Evolutionary conservation across 2,113 vertebrate genomes (phyloP).

Genomic region (Speoplatyrhinus poulsoni): DNA sequence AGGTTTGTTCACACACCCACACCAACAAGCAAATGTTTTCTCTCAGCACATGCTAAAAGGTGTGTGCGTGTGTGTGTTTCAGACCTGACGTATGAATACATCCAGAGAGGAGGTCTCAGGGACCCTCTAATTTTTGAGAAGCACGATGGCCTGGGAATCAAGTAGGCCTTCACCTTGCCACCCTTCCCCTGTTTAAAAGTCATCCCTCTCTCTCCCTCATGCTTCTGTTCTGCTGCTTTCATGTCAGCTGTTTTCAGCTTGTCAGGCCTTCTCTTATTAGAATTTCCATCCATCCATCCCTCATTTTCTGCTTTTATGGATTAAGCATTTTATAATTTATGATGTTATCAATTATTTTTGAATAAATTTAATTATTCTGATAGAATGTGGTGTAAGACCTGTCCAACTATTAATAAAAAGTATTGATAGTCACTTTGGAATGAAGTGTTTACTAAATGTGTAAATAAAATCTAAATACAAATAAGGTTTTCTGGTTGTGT

Average conservation of each 20-base stretch:
- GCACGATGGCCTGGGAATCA: constrained; percentile 89
- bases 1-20: constrained; percentile 68
- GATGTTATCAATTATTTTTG: no score
- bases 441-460: no score
- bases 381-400: neutral
- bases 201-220: neutral
- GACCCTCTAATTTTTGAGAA: constrained; percentile 91
- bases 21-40: neutral
- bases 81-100: constrained; percentile 92
- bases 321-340: neutral
- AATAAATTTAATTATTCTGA: no score
- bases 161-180: constrained; percentile 74
- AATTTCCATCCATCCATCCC: no score
- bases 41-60: neutral
- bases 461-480: neutral
- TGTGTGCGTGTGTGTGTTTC: constrained; percentile 9
- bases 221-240: no score
- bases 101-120: constrained; percentile 90
- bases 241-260: no score
- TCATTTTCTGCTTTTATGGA: neutral
- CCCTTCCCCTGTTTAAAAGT: neutral
- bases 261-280: neutral
- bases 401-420: no score
- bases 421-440: no score
- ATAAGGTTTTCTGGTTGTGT: constrained; percentile 26